Evolutionary conservation across 2,113 vertebrate genomes (phyloP).

Genomic region (Leiothrix lutea): DNA sequence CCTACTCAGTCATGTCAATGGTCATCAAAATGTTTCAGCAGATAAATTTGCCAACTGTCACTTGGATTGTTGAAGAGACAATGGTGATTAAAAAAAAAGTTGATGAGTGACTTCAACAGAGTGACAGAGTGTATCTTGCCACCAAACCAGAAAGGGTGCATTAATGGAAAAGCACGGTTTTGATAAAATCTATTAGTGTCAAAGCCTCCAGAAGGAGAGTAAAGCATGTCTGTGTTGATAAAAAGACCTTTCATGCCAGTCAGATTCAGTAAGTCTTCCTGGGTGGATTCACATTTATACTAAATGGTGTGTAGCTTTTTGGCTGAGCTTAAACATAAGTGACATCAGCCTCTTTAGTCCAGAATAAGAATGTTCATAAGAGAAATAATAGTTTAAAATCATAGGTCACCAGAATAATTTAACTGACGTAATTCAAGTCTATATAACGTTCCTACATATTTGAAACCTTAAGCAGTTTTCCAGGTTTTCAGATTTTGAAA

Average conservation of each 20-base stretch:
- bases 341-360: neutral
- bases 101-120: neutral
- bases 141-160: neutral
- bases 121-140: neutral
- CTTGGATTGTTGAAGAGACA: neutral
- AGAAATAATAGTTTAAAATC: neutral
- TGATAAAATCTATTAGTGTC: neutral
- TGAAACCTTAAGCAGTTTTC: neutral
- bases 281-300: neutral
- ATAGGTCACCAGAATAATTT: neutral
- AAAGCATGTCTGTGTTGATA: neutral
- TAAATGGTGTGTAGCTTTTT: neutral
- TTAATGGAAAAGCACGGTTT: neutral
- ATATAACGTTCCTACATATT: neutral
- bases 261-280: neutral
- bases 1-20: neutral
- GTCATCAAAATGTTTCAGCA: neutral
- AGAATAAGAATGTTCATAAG: neutral
- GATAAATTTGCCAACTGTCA: neutral
- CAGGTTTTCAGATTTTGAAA: neutral
- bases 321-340: neutral
- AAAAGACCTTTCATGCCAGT: neutral
- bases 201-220: neutral
- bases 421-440: neutral
- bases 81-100: neutral